A percentile compares a stretch with the other conserved stretches of the same genome.
Evolutionary conservation across 2,888 invertebrate genomes (phyloP).

Genomic region (Serrognathus titanus): DNA sequence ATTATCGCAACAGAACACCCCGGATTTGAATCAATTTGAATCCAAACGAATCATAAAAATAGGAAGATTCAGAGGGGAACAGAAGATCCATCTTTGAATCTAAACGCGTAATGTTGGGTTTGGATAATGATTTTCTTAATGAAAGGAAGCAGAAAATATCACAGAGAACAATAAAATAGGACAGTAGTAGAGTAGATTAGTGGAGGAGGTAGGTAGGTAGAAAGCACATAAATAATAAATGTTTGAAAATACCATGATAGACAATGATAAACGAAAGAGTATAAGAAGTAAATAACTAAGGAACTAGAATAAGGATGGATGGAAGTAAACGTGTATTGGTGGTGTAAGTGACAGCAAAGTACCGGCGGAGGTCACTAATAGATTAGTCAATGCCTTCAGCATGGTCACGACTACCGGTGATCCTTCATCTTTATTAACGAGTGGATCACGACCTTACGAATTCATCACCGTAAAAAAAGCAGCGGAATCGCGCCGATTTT

Average conservation of each 20-base stretch:
- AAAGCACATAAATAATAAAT: neutral
- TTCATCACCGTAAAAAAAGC: conserved; percentile 24
- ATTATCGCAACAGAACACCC: too few relatives aligned
- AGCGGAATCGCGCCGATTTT: conserved; percentile 23
- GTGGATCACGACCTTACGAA: conserved; percentile 23
- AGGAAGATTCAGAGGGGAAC: too few relatives aligned
- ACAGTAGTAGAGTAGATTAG: too few relatives aligned
- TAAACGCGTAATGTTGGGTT: too few relatives aligned
- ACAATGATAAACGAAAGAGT: conserved; percentile 11
- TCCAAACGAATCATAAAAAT: too few relatives aligned
- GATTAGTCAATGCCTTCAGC: conserved; percentile 30
- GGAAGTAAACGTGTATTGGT: neutral
- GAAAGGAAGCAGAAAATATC: too few relatives aligned
- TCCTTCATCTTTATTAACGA: conserved; percentile 32
- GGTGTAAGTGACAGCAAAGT: conserved; percentile 26
- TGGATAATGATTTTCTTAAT: too few relatives aligned
- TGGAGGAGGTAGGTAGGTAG: neutral
- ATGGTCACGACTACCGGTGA: conserved; percentile 24
- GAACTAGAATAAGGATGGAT: neutral
- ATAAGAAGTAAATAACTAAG: conserved; percentile 6
- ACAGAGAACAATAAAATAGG: too few relatives aligned
- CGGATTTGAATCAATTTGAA: too few relatives aligned
- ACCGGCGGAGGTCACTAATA: conserved; percentile 26
- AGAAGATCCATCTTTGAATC: too few relatives aligned
- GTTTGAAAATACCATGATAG: conserved; percentile 4